Evolutionary conservation across 37 sponge, comb jelly and placozoan genomes (phyloP).

Genomic region (Aphrocallistes beatrix): DNA sequence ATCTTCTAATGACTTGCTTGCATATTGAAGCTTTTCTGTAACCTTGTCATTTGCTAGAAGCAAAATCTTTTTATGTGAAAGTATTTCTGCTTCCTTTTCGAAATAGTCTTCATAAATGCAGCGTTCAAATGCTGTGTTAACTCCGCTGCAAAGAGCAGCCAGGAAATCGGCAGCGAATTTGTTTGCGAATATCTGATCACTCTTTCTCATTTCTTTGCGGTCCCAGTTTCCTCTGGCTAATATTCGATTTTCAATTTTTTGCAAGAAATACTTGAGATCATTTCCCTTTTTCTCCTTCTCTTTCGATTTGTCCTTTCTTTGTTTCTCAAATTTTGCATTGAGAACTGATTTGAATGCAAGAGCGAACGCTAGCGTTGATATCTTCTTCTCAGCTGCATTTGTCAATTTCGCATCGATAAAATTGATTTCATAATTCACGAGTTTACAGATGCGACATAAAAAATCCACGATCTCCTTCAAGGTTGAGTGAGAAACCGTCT

Average conservation of each 20-base stretch:
- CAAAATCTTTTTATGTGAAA: no score
- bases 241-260: background rate
- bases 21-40: no score
- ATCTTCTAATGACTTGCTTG: no score
- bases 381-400: background rate
- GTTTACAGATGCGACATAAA: background rate
- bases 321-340: background rate
- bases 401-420: background rate
- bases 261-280: background rate
- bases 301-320: background rate
- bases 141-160: no score
- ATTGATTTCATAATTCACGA: background rate
- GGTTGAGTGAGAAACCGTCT: background rate
- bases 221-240: background rate
- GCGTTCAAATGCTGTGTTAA: no score
- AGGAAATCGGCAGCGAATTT: background rate
- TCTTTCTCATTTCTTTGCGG: background rate
- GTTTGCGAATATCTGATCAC: background rate
- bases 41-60: no score
- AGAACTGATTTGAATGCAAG: background rate
- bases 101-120: no score
- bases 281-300: background rate
- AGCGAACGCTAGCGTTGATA: background rate
- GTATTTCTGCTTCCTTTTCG: no score
- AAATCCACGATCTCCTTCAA: background rate